These are phyloP conservation scores for Drosophila melanogaster DNA, from an alignment of 1,140 invertebrate genomes.

Conservation along the genomic window Release_6_plus_ISO1_MT NT_033779.5:12178001-12178500, in stretches of 20 bases:
- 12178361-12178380: not conserved
- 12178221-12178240: too few species aligned
- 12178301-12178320: constrained; percentile 19
- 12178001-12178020: constrained; percentile 32
- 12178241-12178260: too few species aligned
- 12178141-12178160: too few species aligned
- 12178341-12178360: constrained; percentile 6
- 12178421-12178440: constrained; percentile 64
- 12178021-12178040: constrained; percentile 59
- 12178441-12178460: constrained; percentile 42
- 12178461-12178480: constrained; percentile 59
- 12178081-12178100: not conserved
- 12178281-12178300: constrained; percentile 6
- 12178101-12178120: not conserved
- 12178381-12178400: constrained; percentile 25
- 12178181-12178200: too few species aligned
- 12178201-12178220: too few species aligned
- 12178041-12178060: constrained; percentile 43
- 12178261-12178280: too few species aligned
- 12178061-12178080: constrained; percentile 12
- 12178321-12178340: constrained; percentile 13
- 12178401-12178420: constrained; percentile 51
- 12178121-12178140: too few species aligned
- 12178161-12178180: too few species aligned
- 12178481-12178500: constrained; percentile 22